Evolutionary conservation across 2,888 invertebrate species (phyloP).

Genomic region (Enoplolaimus lenunculus): DNA sequence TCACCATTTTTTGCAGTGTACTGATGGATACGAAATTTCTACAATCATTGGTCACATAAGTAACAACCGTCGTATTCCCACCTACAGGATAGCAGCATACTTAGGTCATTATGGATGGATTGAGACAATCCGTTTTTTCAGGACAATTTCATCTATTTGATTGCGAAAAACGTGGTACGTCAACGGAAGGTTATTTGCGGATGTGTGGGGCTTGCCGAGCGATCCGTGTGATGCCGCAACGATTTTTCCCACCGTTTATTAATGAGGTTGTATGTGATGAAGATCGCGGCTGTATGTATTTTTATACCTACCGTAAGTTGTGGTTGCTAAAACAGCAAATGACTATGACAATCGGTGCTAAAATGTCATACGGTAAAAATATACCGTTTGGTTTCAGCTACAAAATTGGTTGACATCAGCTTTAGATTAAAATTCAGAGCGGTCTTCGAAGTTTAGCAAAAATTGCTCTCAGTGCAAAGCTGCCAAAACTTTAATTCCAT

Average conservation of each 20-base stretch:
- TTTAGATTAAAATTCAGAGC: too few relatives aligned
- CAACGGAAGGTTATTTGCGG: slow-evolving; percentile 38
- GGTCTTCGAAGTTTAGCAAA: too few relatives aligned
- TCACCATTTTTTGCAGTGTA: too few relatives aligned
- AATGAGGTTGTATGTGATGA: slow-evolving; percentile 40
- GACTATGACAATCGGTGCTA: background rate
- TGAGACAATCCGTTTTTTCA: slow-evolving; percentile 24
- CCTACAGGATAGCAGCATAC: too few relatives aligned
- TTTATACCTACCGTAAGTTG: slow-evolving; percentile 37
- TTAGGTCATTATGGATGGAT: too few relatives aligned
- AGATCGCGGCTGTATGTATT: slow-evolving; percentile 39
- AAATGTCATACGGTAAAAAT: slow-evolving; percentile 17
- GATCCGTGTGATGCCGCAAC: slow-evolving; percentile 36
- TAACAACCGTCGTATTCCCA: too few relatives aligned
- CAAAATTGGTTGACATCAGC: too few relatives aligned
- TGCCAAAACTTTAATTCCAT: too few relatives aligned
- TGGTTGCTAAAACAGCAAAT: slow-evolving; percentile 20
- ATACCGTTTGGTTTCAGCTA: slow-evolving; percentile 10
- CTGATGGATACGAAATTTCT: too few relatives aligned
- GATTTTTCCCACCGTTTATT: slow-evolving; percentile 41
- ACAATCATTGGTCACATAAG: too few relatives aligned
- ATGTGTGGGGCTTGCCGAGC: slow-evolving; percentile 38
- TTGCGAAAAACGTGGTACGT: slow-evolving; percentile 37
- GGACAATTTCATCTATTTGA: slow-evolving; percentile 39
- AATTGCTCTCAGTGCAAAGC: too few relatives aligned